phyloP scores from a whole-genome alignment of 30 jellyfish, hydroid and myxozoan genomes.

The Hydra vulgaris region DNA sequence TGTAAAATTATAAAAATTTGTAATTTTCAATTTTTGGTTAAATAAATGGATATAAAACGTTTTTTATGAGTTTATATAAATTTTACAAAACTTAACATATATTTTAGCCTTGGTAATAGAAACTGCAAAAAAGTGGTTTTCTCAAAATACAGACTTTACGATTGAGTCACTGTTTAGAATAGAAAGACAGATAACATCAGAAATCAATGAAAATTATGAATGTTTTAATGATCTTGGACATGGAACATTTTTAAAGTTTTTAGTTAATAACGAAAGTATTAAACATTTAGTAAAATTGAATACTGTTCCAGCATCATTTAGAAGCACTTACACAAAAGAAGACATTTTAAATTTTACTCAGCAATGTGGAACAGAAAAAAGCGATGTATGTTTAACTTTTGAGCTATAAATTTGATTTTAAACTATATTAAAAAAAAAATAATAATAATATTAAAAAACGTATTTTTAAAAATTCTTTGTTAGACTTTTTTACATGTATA shows the following conservation, averaged over 20 bases:
- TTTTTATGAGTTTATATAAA: too few relatives aligned
- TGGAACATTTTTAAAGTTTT: slow-evolving; percentile 45
- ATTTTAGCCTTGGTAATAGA: slow-evolving; percentile 16
- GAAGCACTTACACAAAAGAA: neutral
- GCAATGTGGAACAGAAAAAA: slow-evolving; percentile 31
- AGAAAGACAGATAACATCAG: slow-evolving; percentile 18
- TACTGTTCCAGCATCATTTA: neutral
- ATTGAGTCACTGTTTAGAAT: slow-evolving; percentile 1
- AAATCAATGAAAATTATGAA: neutral
- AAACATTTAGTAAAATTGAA: neutral
- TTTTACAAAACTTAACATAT: too few relatives aligned
- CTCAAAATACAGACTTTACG: slow-evolving; percentile 1
- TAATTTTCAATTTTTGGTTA: too few relatives aligned
- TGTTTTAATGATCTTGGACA: slow-evolving; percentile 46
- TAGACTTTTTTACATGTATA: too few relatives aligned
- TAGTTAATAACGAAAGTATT: slow-evolving; percentile 9
- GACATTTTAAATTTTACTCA: slow-evolving; percentile 17
- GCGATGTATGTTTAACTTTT: slow-evolving; percentile 25
- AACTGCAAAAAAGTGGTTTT: slow-evolving; percentile 16
- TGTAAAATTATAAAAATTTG: too few relatives aligned
- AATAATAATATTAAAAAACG: too few relatives aligned
- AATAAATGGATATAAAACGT: too few relatives aligned
- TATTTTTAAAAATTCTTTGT: too few relatives aligned
- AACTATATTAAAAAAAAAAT: too few relatives aligned
- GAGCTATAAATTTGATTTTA: too few relatives aligned